Evolutionary conservation across 2,113 vertebrate species (phyloP), one percentile per base, ranked within the genome.

Genomic region (Mungos mungo): DNA sequence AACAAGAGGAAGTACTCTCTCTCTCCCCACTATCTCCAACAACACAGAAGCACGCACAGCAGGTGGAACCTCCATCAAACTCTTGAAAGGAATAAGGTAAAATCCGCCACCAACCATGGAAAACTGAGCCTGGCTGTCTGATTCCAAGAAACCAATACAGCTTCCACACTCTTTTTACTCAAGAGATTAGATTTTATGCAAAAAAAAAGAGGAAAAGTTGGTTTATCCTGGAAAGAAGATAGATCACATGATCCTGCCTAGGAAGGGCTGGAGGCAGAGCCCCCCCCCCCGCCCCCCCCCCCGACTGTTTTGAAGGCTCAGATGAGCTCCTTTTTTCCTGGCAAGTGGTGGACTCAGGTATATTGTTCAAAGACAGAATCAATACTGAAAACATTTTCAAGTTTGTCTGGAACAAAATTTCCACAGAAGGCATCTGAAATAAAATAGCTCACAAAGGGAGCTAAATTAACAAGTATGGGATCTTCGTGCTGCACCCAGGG

Each of bases 301-400:
- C 5, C 57, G 23, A 12, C 18, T 13, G 31, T 21, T 92, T 93
- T 38, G 31, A 38, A 41, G 52, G 41, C 29, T 50, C n/a, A 9
- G 25, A n/a, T 10, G 21, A 76, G 50, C 21, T 66, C 31, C 91
- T 86, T 83, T 65, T 82, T 83, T 90, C 72, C 92, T 76, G 83
- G 84, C 82, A 90, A 66, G 35, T 12, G 16, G n/a, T 41, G 52
- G 76, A 31, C 80, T 80, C 88, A 1, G 0, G 25, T 54, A 52
- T 81, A 90, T 79, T 93, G 94, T 87, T 95, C 93, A 97, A 96
- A 96, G 50, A 96, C 8, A 76, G 31, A 96, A 98, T 96, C 16
- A 1, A 97, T 97, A 94, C 31, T 41, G 81, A 92, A 96, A 96
- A 95, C 90, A 80, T 88, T 88, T 96, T 71, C 60, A 82, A 83